phyloP scores from a whole-genome alignment of 2,113 vertebrate species.

The Phyllostomus hastatus region DNA sequence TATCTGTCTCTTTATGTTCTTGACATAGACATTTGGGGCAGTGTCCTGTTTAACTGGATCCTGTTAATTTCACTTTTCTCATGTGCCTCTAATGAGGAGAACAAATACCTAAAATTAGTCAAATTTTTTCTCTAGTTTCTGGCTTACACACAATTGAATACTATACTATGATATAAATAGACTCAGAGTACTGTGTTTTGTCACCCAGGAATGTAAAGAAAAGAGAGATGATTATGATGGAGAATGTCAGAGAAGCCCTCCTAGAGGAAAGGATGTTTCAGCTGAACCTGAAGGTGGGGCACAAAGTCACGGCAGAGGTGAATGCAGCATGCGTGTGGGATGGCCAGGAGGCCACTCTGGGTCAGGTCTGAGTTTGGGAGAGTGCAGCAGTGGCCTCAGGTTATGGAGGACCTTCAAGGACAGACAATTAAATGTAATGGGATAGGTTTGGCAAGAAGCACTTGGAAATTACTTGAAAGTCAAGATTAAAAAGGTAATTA shows the following conservation, averaged over 20 bases:
- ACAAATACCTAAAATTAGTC: not conserved
- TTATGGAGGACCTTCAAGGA: not conserved
- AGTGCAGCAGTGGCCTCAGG: not conserved
- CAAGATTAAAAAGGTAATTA: not conserved
- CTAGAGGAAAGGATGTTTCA: not conserved
- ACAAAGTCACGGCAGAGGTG: not conserved
- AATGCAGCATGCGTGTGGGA: accelerated
- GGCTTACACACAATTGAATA: not conserved
- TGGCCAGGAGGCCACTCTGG: not conserved
- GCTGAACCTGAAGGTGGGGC: not conserved
- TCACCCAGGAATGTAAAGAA: not conserved
- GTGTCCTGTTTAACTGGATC: not conserved
- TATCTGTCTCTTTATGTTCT: not conserved
- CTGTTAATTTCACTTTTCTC: not conserved
- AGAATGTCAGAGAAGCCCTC: not conserved
- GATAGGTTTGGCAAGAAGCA: not conserved
- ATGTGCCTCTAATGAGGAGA: not conserved
- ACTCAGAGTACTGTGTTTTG: not conserved
- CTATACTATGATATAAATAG: not conserved
- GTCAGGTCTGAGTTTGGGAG: not conserved
- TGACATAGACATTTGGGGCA: not conserved
- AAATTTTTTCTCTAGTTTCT: not conserved
- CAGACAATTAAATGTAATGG: not conserved
- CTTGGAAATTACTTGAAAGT: not conserved
- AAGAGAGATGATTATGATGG: not conserved